Conservation (phyloP, 1,140 invertebrate genomes). For the Ceratoteleas bidentatus region DNA sequence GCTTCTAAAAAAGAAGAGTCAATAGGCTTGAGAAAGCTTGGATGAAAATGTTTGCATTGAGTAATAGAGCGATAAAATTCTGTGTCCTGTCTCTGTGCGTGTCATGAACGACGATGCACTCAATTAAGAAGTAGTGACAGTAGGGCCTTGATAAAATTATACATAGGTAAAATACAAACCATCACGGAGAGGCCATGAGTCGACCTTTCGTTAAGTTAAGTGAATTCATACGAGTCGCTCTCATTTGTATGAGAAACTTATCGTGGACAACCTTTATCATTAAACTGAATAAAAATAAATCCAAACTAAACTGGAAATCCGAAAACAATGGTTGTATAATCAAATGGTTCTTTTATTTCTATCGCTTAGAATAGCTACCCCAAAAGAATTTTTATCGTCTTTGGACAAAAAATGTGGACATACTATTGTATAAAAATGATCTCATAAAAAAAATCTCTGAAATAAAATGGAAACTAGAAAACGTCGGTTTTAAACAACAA, state of each 20-base stretch:
- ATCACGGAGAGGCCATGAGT: slow-evolving; percentile 71
- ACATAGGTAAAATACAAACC: slow-evolving; percentile 72
- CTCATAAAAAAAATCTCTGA: too few relatives aligned
- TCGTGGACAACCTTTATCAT: slow-evolving; percentile 18
- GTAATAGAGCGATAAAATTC: slow-evolving; percentile 38
- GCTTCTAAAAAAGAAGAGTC: slow-evolving; percentile 5
- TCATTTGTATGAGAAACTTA: slow-evolving; percentile 41
- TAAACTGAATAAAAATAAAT: too few relatives aligned
- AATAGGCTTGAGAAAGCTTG: slow-evolving; percentile 25
- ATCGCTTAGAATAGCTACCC: too few relatives aligned
- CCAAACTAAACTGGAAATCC: too few relatives aligned
- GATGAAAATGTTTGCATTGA: slow-evolving; percentile 23
- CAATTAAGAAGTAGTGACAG: slow-evolving; percentile 71
- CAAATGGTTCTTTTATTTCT: too few relatives aligned
- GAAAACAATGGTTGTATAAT: too few relatives aligned
- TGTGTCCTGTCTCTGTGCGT: slow-evolving; percentile 40
- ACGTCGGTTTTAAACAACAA: too few relatives aligned
- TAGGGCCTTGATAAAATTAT: slow-evolving; percentile 72
- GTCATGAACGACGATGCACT: slow-evolving; percentile 64
- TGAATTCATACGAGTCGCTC: slow-evolving; percentile 36
- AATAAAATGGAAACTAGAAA: too few relatives aligned
- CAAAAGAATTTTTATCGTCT: too few relatives aligned
- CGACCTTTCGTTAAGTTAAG: slow-evolving; percentile 72
- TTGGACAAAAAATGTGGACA: too few relatives aligned
- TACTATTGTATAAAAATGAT: too few relatives aligned